Percentiles rank a stretch among this genome's conserved stretches.
Conservation (phyloP, 2,888 invertebrate species). For the Caenorhabditis macrosperma region DNA sequence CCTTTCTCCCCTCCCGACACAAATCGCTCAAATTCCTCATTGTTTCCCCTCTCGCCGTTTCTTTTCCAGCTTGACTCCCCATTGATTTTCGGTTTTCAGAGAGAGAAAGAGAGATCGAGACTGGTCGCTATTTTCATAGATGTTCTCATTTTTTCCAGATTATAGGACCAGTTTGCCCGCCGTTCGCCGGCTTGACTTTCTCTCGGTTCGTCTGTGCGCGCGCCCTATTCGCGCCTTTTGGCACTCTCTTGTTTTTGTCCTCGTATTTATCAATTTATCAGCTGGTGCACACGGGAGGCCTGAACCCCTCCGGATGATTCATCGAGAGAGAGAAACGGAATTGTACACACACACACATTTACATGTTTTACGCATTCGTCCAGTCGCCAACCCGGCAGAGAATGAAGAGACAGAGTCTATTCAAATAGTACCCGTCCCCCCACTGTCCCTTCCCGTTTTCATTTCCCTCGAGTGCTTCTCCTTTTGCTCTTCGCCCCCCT, state of each 20-base stretch:
- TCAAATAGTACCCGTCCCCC: slow-evolving; percentile 31
- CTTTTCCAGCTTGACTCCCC: background rate
- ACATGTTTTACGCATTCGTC: slow-evolving; percentile 57
- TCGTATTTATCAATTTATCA: slow-evolving; percentile 10
- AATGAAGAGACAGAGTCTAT: slow-evolving; percentile 33
- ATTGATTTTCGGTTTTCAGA: slow-evolving; percentile 11
- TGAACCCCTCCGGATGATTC: slow-evolving; percentile 44
- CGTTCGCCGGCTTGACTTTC: background rate
- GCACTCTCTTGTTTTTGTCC: background rate
- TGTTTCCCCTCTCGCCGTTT: background rate
- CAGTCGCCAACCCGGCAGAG: too few relatives aligned
- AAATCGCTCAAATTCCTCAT: background rate
- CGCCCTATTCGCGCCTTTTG: background rate
- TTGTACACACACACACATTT: slow-evolving; percentile 42
- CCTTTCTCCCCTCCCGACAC: slow-evolving; percentile 7
- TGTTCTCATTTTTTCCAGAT: slow-evolving; percentile 50
- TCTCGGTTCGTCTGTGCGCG: too few relatives aligned
- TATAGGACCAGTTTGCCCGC: slow-evolving; percentile 50
- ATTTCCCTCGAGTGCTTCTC: slow-evolving; percentile 7
- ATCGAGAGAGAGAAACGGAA: background rate
- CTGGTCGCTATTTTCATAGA: slow-evolving; percentile 2
- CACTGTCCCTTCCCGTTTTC: background rate
- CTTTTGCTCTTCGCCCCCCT: background rate
- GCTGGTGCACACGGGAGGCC: too few relatives aligned
- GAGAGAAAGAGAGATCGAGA: background rate